These are phyloP conservation scores for Calliphora vomitoria DNA, from an alignment of 2,888 invertebrate species.

Conservation along the genomic window DNA sequence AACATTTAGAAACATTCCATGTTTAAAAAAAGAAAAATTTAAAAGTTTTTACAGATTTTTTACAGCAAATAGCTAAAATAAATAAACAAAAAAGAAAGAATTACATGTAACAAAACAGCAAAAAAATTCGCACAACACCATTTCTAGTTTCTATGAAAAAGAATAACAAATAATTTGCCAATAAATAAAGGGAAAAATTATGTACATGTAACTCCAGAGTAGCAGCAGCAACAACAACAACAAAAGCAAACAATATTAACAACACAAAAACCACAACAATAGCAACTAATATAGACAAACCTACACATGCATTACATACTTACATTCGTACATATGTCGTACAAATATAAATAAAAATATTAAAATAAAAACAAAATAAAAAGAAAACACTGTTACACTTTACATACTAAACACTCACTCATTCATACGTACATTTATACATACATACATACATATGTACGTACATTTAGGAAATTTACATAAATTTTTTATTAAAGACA, in stretches of 20 bases:
- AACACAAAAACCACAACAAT: constrained; percentile 17
- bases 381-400: constrained; percentile 13
- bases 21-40: not conserved
- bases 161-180: no score
- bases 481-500: constrained; percentile 25
- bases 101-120: no score
- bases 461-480: constrained; percentile 22
- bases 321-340: not conserved
- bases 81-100: not conserved
- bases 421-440: not conserved
- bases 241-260: constrained; percentile 10
- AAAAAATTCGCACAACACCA: no score
- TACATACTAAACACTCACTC: no score
- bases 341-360: not conserved
- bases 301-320: constrained; percentile 1
- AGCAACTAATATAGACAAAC: constrained; percentile 31
- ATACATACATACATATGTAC: not conserved
- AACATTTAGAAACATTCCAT: not conserved
- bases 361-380: constrained; percentile 4
- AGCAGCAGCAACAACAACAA: not conserved
- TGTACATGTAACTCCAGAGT: constrained; percentile 7
- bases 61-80: not conserved
- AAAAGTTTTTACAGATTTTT: no score
- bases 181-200: no score
- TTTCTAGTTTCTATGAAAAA: no score